Evolutionary conservation across 2,888 invertebrate species (phyloP), one percentile per base, ranked within the genome.

Genomic region (Andrena chrysosceles): DNA sequence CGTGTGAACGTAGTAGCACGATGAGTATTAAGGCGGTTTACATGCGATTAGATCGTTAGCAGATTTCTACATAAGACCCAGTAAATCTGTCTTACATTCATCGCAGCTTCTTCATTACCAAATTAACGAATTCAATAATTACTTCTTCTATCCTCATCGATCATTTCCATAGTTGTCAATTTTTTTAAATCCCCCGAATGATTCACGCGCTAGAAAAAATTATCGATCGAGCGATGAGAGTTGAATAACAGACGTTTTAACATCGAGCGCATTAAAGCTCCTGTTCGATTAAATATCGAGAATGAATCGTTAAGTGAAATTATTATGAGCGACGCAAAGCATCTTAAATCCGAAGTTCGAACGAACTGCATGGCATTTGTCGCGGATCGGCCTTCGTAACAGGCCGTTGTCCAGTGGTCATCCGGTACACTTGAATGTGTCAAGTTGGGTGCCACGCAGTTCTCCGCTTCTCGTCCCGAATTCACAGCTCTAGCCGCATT

Each of bases 371-470:
- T 72, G 48, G 20, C 62, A 66, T 13, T 31, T 7, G 31, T 81
- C 75, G 66, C 35, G n/a, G n/a, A 66, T 75, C 69, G 8, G 56
- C 20, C 59, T 81, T 81, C 54, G 81, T 70, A 60, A 67, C 29
- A 81, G 42, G 59, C 67, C 66, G 33, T 81, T n/a, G 52, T 82
- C 29, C 68, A 83, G 77, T 74, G 68, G 66, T 81, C 69, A 66
- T 81, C 64, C 74, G 52, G 59, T 82, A 73, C 83, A 83, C 59
- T 52, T 77, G 73, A 83, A 63, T 74, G 23, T 83, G 83, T 83
- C 78, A 84, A 84, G 48, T 49, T 67, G 26, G 59, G 63, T 74
- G 77, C 67, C 83, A 83, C 83, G 78, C 70, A 83, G 13, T 67
- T 80, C 8, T 31, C 54, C 16, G 13, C 5, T 33, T 62, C 56